Evolutionary conservation across 2,113 vertebrate species (phyloP).

Genomic region (Ploceus nigricollis): DNA sequence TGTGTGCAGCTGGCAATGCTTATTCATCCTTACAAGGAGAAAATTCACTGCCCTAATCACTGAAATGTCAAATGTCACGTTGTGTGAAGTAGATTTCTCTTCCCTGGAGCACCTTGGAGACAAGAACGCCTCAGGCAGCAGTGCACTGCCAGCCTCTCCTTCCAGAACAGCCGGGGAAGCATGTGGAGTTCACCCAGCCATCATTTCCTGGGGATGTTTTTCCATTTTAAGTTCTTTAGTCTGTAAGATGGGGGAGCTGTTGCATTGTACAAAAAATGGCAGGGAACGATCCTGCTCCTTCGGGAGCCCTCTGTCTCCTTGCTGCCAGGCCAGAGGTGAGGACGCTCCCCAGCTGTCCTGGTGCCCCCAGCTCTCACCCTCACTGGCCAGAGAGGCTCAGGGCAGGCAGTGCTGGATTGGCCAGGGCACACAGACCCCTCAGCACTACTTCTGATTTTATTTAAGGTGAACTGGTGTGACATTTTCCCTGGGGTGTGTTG

Average conservation of each 20-base stretch:
- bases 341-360: neutral
- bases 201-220: neutral
- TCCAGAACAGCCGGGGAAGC: neutral
- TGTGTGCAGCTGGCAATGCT: neutral
- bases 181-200: neutral
- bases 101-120: neutral
- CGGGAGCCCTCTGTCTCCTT: neutral
- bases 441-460: accelerated
- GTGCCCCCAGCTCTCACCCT: neutral
- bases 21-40: neutral
- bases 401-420: neutral
- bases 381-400: neutral
- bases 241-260: conserved; percentile 73
- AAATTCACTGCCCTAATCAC: neutral
- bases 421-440: neutral
- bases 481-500: accelerated
- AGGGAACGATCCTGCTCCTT: neutral
- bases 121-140: neutral
- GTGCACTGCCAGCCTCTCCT: neutral
- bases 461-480: accelerated
- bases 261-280: conserved; percentile 38
- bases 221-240: conserved; percentile 15
- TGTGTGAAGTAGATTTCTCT: neutral
- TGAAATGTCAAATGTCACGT: neutral
- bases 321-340: neutral